Evolutionary conservation across 2,113 vertebrate species (phyloP).

Genomic region (Notiomystis cincta): DNA sequence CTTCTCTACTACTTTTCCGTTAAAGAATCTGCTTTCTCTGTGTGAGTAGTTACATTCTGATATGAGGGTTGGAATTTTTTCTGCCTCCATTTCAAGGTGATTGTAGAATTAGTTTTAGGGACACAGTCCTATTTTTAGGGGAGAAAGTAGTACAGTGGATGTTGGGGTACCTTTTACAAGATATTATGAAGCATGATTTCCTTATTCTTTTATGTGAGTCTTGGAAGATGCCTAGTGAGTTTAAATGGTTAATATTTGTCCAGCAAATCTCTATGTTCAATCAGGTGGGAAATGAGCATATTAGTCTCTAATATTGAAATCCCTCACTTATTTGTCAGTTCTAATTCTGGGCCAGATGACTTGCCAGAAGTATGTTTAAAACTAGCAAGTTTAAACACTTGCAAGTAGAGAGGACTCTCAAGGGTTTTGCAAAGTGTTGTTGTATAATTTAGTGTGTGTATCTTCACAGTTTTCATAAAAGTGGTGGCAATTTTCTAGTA

Average conservation of each 20-base stretch:
- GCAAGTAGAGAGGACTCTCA: not conserved
- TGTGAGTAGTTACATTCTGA: not conserved
- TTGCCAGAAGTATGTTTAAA: not conserved
- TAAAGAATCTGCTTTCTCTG: not conserved
- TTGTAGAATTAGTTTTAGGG: not conserved
- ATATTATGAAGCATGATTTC: not conserved
- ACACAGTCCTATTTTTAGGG: not conserved
- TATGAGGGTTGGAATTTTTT: not conserved
- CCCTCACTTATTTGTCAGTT: not conserved
- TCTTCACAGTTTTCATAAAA: not conserved
- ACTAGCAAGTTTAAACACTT: not conserved
- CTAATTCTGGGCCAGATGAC: not conserved
- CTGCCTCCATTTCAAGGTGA: not conserved
- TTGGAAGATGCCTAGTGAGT: not conserved
- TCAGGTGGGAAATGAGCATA: not conserved
- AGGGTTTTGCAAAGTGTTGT: not conserved
- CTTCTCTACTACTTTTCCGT: not conserved
- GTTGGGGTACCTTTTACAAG: not conserved
- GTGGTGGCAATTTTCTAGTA: not conserved
- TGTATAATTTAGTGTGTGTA: not conserved
- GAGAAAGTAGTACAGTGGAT: not conserved
- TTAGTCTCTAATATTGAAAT: not conserved
- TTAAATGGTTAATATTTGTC: not conserved
- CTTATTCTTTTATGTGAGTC: not conserved
- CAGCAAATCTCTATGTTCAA: not conserved